phyloP scores from a whole-genome alignment of 2,797 vertebrate species.

The Fundulus diaphanus region DNA sequence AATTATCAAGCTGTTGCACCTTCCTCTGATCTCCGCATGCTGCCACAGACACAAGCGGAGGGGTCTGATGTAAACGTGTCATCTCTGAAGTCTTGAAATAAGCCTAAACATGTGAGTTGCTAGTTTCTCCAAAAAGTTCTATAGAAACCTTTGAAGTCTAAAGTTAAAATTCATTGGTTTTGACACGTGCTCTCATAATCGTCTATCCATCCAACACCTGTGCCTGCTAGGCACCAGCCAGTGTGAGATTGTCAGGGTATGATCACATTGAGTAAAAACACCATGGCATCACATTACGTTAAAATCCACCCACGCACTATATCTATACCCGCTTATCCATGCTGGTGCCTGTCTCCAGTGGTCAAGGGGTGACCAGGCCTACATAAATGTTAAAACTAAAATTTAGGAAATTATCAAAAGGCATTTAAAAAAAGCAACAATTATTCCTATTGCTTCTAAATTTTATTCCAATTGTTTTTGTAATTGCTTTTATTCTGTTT shows the following conservation, averaged over 20 bases:
- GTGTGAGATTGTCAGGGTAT: neutral
- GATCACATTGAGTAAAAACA: neutral
- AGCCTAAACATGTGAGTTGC: constrained; percentile 39
- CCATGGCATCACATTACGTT: too few species aligned
- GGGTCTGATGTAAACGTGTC: constrained; percentile 59
- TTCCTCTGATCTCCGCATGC: constrained; percentile 64
- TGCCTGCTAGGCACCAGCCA: neutral
- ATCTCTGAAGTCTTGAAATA: constrained; percentile 56
- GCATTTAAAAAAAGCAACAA: neutral
- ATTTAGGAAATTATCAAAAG: neutral
- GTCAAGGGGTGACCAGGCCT: too few species aligned
- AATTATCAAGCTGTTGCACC: constrained; percentile 49
- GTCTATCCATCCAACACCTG: neutral
- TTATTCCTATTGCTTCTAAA: too few species aligned
- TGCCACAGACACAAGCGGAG: constrained; percentile 35
- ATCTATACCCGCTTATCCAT: too few species aligned
- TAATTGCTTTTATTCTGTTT: too few species aligned
- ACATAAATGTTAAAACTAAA: too few species aligned
- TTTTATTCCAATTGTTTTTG: too few species aligned
- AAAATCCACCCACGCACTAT: too few species aligned
- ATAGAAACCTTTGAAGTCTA: constrained; percentile 43
- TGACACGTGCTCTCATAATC: constrained; percentile 22
- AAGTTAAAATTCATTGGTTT: constrained; percentile 45
- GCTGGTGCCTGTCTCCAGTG: too few species aligned
- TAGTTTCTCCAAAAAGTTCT: constrained; percentile 36